Percentiles rank a stretch among this genome's conserved stretches.
Evolutionary conservation across 2,888 invertebrate genomes (phyloP).

Genomic region (Xanthia icteritia): DNA sequence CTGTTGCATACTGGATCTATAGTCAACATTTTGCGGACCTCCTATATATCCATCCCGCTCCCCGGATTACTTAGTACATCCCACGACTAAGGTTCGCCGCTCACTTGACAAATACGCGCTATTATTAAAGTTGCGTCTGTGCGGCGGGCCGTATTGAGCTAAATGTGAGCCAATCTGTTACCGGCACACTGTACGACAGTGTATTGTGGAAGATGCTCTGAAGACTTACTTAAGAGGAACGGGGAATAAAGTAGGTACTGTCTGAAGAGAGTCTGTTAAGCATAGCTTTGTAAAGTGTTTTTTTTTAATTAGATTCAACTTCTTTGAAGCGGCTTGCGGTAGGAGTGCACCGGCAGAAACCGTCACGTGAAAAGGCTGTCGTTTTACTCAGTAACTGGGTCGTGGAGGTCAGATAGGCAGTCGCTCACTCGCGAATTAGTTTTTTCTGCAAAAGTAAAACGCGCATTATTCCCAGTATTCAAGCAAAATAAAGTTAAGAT

Average conservation of each 20-base stretch:
- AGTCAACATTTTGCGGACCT: too few species aligned
- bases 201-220: constrained; percentile 11
- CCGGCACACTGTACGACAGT: constrained; percentile 31
- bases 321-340: too few species aligned
- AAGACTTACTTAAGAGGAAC: constrained; percentile 13
- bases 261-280: not conserved
- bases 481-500: not conserved
- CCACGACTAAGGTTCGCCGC: constrained; percentile 34
- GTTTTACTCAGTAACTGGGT: not conserved
- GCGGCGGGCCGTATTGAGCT: constrained; percentile 54
- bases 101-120: constrained; percentile 64
- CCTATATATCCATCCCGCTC: not conserved
- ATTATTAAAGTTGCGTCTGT: constrained; percentile 63
- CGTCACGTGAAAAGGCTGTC: not conserved
- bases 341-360: too few species aligned
- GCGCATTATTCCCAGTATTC: not conserved
- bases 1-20: too few species aligned
- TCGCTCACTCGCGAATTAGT: not conserved
- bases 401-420: too few species aligned
- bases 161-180: constrained; percentile 61
- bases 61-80: constrained; percentile 38
- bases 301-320: not conserved
- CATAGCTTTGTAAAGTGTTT: not conserved
- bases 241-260: not conserved
- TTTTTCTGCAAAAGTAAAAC: not conserved